Base-by-base conservation (phyloP, 2,797 vertebrate genomes). In the Ceryle rudis region DNA sequence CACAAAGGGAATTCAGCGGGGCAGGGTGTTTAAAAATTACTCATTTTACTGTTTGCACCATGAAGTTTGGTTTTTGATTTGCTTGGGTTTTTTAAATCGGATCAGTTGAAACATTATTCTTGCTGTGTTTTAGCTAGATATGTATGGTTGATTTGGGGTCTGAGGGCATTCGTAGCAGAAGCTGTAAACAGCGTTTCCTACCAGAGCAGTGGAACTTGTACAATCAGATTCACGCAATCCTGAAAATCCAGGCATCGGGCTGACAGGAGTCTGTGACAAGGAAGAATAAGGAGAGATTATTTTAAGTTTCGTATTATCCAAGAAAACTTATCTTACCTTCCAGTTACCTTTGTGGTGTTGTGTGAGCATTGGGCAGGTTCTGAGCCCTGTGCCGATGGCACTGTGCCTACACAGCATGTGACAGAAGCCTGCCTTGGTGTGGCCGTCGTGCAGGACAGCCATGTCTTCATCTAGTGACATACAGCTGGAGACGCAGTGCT, bases 341-440 rank as follows among this genome's bases (percentile, higher is more conserved):
- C 51, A 7, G 1, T 55, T 52, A 37, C 26, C 18, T 21, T 31
- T 19, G 3, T 8, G 13, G 37, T 25, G 37, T 4, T 8, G 37
- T 57, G 73, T 17, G 6, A 13, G 55, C 6, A 23, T n/a, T 41
- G 47, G 31, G 37, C 60, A 8, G 65, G 35, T 10, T 49, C 47
- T 25, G 6, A 4, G 22, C 2, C 2, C 0, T 3, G 33, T 2
- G 4, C 31, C 35, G 14, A 6, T 25, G 83, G 55, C 58, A 28
- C 2, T 29, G 35, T 86, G 49, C 19, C 46, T 14, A 16, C 7
- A 14, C 35, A 19, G 49, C 0, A 2, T 33, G 42, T 29, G 33
- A 4, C 41, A 14, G 39, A 90, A 39, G 5, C 47, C 81, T 33
- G 35, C 35, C 46, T 31, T 2, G 0, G 29, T 9, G 39, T 26